phyloP scores from a whole-genome alignment of 2,797 vertebrate genomes.

The Syngnathus rostellatus region DNA sequence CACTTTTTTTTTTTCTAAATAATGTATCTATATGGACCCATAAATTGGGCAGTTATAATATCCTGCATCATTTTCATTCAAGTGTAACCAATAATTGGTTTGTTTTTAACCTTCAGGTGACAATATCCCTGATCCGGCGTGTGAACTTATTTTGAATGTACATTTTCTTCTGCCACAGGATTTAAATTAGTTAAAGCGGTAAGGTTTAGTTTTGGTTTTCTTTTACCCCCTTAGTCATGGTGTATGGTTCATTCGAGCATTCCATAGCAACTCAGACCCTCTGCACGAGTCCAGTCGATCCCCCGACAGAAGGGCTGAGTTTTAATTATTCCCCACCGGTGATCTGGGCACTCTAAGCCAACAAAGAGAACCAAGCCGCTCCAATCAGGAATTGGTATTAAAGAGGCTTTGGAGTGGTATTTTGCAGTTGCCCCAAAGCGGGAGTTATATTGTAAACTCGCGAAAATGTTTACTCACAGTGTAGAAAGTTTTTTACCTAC shows the following conservation, averaged over 20 bases:
- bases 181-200: conserved; percentile 24
- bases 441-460: conserved; percentile 36
- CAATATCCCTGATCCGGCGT: background rate
- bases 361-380: conserved; percentile 55
- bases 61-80: background rate
- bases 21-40: background rate
- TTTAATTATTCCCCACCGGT: conserved; percentile 61
- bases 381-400: conserved; percentile 59
- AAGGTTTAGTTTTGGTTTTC: conserved; percentile 20
- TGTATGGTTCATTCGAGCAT: conserved; percentile 54
- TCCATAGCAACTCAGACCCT: conserved; percentile 63
- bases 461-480: conserved; percentile 56
- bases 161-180: conserved; percentile 14
- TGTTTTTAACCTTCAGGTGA: background rate
- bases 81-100: background rate
- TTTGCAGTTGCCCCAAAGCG: conserved; percentile 48
- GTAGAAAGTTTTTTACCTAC: conserved; percentile 41
- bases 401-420: conserved; percentile 54
- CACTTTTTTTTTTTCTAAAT: too few relatives aligned
- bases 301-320: conserved; percentile 41
- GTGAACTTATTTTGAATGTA: conserved; percentile 16
- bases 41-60: background rate
- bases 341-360: conserved; percentile 58
- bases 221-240: conserved; percentile 26
- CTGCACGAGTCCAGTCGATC: conserved; percentile 40